These are phyloP conservation scores for Emys orbicularis DNA, from an alignment of 2,797 vertebrate species.

Conservation along the genomic window DNA sequence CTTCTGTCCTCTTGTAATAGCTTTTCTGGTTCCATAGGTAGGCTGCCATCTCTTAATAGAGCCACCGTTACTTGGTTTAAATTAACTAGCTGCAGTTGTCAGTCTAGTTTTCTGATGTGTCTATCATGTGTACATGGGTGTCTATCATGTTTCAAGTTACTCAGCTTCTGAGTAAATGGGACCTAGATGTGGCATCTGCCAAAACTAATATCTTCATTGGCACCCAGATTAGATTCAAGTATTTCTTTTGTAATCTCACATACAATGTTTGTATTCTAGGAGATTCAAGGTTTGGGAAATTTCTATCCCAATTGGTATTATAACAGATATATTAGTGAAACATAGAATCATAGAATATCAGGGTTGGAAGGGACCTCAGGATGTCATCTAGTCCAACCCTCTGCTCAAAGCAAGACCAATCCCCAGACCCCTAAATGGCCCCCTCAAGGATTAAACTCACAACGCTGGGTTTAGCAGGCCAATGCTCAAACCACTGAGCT, in stretches of 20 bases:
- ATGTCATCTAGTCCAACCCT: too few species aligned
- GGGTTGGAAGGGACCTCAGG: too few species aligned
- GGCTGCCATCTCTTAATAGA: not conserved
- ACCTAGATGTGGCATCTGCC: not conserved
- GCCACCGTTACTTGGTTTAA: not conserved
- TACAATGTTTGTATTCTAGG: accelerated
- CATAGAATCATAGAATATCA: too few species aligned
- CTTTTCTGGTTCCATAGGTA: not conserved
- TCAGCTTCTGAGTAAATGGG: not conserved
- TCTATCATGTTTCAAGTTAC: not conserved
- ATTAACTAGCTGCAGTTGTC: not conserved
- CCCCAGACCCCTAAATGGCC: too few species aligned
- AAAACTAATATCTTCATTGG: accelerated
- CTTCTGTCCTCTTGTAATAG: not conserved
- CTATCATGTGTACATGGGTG: accelerated
- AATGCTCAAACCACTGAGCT: too few species aligned
- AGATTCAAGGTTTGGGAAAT: accelerated
- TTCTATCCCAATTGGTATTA: not conserved
- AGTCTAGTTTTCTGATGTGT: not conserved
- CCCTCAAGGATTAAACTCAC: too few species aligned
- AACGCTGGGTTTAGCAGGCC: too few species aligned
- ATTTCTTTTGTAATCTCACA: accelerated
- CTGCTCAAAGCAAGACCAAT: too few species aligned
- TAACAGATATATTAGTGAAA: not conserved
- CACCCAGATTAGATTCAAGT: accelerated